A percentile compares a stretch with the other conserved stretches of the same genome.
Evolutionary conservation across 1,140 invertebrate genomes (phyloP).

Genomic region (Pinna nobilis): DNA sequence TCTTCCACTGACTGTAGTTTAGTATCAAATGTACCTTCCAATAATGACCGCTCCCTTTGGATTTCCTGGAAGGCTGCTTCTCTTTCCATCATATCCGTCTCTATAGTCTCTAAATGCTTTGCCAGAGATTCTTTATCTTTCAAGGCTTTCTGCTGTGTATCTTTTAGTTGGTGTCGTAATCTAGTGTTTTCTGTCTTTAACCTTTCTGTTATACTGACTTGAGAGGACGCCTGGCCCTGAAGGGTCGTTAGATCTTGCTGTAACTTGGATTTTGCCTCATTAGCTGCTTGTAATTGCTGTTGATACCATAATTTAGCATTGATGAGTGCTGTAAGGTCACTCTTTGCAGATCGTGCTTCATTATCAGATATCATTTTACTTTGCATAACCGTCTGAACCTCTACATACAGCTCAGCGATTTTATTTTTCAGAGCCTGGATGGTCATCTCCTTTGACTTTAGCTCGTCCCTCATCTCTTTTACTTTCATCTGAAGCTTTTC

Average conservation of each 20-base stretch:
- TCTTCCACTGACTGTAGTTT: conserved; percentile 72
- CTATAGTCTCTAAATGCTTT: conserved; percentile 75
- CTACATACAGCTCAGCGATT: conserved; percentile 75
- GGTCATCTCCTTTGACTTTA: conserved; percentile 72
- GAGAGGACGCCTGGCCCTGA: conserved; percentile 64
- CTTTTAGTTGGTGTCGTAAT: conserved; percentile 68
- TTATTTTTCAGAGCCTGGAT: conserved; percentile 75
- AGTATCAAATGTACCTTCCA: conserved; percentile 70
- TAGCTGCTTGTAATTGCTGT: conserved; percentile 73
- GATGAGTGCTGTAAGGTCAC: conserved; percentile 71
- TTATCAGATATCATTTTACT: conserved; percentile 73
- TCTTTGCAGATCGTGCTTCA: conserved; percentile 69
- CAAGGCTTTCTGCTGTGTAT: conserved; percentile 72
- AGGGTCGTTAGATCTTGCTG: conserved; percentile 74
- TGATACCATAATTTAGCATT: conserved; percentile 76
- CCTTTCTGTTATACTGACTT: conserved; percentile 71
- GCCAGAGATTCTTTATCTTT: conserved; percentile 75
- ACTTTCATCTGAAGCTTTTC: conserved; percentile 67
- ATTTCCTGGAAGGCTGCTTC: conserved; percentile 75
- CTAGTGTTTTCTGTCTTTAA: conserved; percentile 70
- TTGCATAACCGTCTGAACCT: conserved; percentile 73
- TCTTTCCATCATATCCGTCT: conserved; percentile 76
- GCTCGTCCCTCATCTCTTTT: conserved; percentile 71
- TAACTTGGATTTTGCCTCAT: conserved; percentile 67
- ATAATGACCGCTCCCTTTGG: conserved; percentile 69